Evolutionary conservation across 1,140 invertebrate genomes (phyloP).

Genomic region (Orius insidiosus): DNA sequence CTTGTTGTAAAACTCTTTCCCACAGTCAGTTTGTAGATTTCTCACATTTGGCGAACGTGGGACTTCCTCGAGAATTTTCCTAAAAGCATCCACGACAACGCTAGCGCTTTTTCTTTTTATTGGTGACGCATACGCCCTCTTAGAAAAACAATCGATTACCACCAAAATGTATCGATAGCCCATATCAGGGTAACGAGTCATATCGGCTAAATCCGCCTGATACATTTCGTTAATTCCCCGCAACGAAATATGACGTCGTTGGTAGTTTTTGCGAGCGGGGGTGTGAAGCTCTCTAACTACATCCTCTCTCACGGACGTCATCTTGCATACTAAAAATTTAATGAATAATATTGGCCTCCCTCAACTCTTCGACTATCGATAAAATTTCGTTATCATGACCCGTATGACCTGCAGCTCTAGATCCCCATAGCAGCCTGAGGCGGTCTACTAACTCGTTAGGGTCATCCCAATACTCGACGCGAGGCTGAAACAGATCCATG

Average conservation of each 20-base stretch:
- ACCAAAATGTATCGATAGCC: slow-evolving; percentile 22
- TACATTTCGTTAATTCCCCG: slow-evolving; percentile 15
- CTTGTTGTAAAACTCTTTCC: neutral
- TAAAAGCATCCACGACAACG: slow-evolving; percentile 18
- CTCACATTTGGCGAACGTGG: too few relatives aligned
- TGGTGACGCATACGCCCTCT: too few relatives aligned
- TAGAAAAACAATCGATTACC: too few relatives aligned
- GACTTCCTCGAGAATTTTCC: neutral
- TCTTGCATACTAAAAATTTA: neutral
- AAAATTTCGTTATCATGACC: too few relatives aligned
- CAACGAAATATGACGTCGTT: neutral
- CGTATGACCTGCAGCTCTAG: too few relatives aligned
- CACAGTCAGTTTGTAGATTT: too few relatives aligned
- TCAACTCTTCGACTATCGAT: too few relatives aligned
- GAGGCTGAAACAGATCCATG: too few relatives aligned
- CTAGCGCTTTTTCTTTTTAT: slow-evolving; percentile 23
- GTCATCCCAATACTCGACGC: too few relatives aligned
- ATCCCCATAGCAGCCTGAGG: too few relatives aligned
- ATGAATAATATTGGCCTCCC: too few relatives aligned
- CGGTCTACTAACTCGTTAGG: too few relatives aligned
- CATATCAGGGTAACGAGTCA: slow-evolving; percentile 14
- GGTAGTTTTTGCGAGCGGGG: neutral
- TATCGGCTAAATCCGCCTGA: slow-evolving; percentile 14
- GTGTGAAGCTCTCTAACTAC: neutral
- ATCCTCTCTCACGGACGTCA: neutral